Base-by-base conservation (phyloP, 2,113 vertebrate genomes). In the Paralichthys olivaceus region DNA sequence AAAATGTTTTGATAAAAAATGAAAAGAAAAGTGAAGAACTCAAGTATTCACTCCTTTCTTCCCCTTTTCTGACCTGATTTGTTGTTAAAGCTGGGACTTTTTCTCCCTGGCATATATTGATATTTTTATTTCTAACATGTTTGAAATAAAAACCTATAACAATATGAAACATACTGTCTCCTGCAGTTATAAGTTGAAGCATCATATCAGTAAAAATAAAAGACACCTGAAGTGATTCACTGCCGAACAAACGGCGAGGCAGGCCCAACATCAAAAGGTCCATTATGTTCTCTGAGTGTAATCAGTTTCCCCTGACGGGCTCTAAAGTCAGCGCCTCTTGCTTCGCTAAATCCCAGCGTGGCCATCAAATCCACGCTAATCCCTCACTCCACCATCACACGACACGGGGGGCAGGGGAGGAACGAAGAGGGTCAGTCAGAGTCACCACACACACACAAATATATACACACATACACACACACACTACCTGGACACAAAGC, bases 311-410 rank as follows among this genome's bases (percentile, higher is more conserved):
- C 80, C 78, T 76, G 51, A 62, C 79, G 66, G 86, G 64, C 77
- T 91, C 71, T 84, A 77, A 81, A 88, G 81, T 87, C 78, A 79
- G 81, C 12, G 5, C 64, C 57, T 32, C 81, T 84, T 37, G 54
- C 72, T 62, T 68, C 85, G 68, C 75, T 89, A 90, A 91, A 54
- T 90, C 86, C 86, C 76, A 84, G 43, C 45, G 56, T 49, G 83
- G 84, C 81, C 81, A 83, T 91, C 87, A 93, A 93, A 94, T 92
- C 92, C 86, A 80, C 22, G 69, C 60, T 93, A 94, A 94, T 92
- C 91, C 91, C 76, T 75, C 69, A 79, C 67, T 80, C 71, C 75
- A 64, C 66, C 45, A 76, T 73, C 54, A 12, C 64, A 61, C 69
- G 34, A 19, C 63, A 61, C 66, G 4, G 51, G 65, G 45, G 45